A percentile compares a stretch with the other conserved stretches of the same genome.
Evolutionary conservation across 2,797 vertebrate species (phyloP).

Genomic region (Botia kubotai): DNA sequence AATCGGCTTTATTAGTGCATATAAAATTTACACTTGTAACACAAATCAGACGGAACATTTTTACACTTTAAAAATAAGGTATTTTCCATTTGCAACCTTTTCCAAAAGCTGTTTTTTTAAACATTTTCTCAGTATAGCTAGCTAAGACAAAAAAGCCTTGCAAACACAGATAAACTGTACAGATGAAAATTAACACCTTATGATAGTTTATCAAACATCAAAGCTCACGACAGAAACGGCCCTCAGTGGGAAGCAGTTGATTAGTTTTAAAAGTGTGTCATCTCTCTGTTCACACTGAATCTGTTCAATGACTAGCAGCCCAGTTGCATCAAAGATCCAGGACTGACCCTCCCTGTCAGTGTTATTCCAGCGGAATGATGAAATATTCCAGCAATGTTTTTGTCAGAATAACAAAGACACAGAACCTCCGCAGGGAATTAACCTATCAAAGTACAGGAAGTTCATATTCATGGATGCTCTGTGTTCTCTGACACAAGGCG

Average conservation of each 20-base stretch:
- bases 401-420: conserved; percentile 39
- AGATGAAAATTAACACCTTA: not conserved
- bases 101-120: not conserved
- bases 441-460: conserved; percentile 43
- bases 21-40: conserved; percentile 23
- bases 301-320: conserved; percentile 28
- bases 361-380: conserved; percentile 40
- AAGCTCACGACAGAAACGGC: not conserved
- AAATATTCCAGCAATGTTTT: conserved; percentile 46
- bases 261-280: not conserved
- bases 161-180: conserved; percentile 30
- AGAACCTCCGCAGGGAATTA: conserved; percentile 19
- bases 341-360: conserved; percentile 25
- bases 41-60: conserved; percentile 11
- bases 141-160: not conserved
- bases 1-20: conserved; percentile 11
- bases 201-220: not conserved
- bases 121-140: not conserved
- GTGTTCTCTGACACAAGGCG: conserved; percentile 26
- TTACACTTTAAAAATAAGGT: conserved; percentile 26
- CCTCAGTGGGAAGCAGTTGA: conserved; percentile 1
- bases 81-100: not conserved
- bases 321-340: conserved; percentile 40
- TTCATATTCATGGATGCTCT: conserved; percentile 43
- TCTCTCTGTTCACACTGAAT: conserved; percentile 8